A percentile compares a stretch with the other conserved stretches of the same genome.
Evolutionary conservation across 2,797 vertebrate species (phyloP).

Genomic region (Lophius americanus): DNA sequence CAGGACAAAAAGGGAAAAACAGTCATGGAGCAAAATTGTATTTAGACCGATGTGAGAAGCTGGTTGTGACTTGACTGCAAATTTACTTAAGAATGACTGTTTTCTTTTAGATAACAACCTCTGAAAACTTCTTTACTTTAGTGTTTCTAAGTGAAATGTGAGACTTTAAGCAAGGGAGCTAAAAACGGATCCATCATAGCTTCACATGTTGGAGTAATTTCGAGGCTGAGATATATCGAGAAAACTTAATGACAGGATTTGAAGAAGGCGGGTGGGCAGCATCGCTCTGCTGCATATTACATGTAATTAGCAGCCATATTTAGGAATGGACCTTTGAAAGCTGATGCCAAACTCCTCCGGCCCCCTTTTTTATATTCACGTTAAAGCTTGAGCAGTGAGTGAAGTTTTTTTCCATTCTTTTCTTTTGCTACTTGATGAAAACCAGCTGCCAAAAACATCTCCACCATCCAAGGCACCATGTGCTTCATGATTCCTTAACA

Average conservation of each 20-base stretch:
- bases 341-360: slow-evolving; percentile 6
- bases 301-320: slow-evolving; percentile 64
- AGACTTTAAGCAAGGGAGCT: neutral
- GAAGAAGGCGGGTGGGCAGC: slow-evolving; percentile 30
- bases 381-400: slow-evolving; percentile 1
- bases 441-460: neutral
- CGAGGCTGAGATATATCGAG: slow-evolving; percentile 43
- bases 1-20: neutral
- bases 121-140: neutral
- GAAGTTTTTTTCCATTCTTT: slow-evolving; percentile 1
- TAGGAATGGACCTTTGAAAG: slow-evolving; percentile 56
- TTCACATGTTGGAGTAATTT: slow-evolving; percentile 65
- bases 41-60: neutral
- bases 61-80: neutral
- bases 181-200: slow-evolving; percentile 1
- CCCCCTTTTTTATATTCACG: slow-evolving; percentile 4
- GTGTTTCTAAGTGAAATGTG: slow-evolving; percentile 7
- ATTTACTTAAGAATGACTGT: neutral
- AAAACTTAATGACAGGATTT: slow-evolving; percentile 70
- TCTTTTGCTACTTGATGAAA: neutral
- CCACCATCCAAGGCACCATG: neutral
- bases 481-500: slow-evolving; percentile 7
- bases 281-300: slow-evolving; percentile 48
- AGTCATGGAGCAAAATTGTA: neutral
- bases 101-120: slow-evolving; percentile 10